phyloP scores from a whole-genome alignment of 2,113 vertebrate genomes.

The Thunnus thynnus region DNA sequence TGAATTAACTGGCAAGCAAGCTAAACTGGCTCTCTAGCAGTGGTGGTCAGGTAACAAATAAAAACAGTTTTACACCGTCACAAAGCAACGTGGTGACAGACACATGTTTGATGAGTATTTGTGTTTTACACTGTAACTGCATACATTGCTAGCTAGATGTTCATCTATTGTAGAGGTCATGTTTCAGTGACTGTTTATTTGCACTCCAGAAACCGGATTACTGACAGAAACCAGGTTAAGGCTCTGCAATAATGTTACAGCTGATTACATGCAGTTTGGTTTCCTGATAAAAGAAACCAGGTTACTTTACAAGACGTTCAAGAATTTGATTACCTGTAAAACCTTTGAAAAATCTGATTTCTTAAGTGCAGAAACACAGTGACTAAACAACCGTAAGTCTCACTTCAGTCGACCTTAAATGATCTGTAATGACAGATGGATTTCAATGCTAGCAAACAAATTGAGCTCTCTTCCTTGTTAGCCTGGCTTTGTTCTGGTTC shows the following conservation, averaged over 20 bases:
- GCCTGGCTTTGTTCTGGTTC: not conserved
- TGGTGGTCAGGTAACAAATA: no score
- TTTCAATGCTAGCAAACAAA: not conserved
- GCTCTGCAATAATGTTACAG: not conserved
- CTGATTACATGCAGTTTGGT: not conserved
- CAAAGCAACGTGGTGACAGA: not conserved
- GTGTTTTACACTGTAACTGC: not conserved
- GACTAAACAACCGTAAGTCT: no score
- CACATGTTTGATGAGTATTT: not conserved
- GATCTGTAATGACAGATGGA: not conserved
- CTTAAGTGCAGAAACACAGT: slow-evolving; percentile 4
- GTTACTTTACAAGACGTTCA: not conserved
- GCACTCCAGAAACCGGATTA: slow-evolving; percentile 10
- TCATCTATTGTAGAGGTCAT: not conserved
- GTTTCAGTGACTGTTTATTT: not conserved
- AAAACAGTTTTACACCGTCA: no score
- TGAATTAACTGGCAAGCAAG: no score
- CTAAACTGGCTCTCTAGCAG: no score
- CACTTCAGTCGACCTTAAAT: no score
- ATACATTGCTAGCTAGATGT: not conserved
- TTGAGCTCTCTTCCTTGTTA: no score
- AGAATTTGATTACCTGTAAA: not conserved
- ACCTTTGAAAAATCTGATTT: not conserved
- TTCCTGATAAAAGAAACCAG: no score
- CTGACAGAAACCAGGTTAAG: not conserved